phyloP scores from a whole-genome alignment of 92 coral and sea anemone species.

The Paramuricea clavata region DNA sequence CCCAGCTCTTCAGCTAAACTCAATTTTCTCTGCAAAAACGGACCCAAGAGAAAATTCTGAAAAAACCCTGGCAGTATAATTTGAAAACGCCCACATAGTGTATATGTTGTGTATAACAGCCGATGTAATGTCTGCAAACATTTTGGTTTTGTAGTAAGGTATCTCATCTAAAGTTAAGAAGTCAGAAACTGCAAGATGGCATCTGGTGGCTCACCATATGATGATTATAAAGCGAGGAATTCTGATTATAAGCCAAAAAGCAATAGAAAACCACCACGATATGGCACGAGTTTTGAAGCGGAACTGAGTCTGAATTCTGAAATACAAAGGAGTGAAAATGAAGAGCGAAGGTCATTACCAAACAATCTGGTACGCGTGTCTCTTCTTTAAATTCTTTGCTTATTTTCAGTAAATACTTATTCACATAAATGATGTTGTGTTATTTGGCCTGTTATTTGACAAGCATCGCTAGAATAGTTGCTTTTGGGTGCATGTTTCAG shows the following conservation, averaged over 20 bases:
- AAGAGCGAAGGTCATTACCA: conserved; percentile 81
- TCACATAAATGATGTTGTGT: too few relatives aligned
- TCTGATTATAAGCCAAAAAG: conserved; percentile 87
- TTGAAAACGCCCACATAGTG: too few relatives aligned
- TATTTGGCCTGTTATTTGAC: too few relatives aligned
- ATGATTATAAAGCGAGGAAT: conserved; percentile 66
- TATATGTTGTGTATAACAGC: not conserved
- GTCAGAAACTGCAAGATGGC: conserved; percentile 74
- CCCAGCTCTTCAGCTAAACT: too few relatives aligned
- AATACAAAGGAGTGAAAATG: conserved; percentile 79
- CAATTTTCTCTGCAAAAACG: too few relatives aligned
- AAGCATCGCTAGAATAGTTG: too few relatives aligned
- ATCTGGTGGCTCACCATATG: conserved; percentile 82
- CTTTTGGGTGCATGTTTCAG: too few relatives aligned
- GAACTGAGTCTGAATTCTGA: conserved; percentile 92
- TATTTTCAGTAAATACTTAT: not conserved
- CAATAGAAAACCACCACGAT: conserved; percentile 84
- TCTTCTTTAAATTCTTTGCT: not conserved
- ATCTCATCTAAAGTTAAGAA: not conserved
- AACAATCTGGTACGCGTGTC: conserved; percentile 83
- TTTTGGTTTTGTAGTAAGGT: not conserved
- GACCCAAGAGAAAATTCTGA: too few relatives aligned
- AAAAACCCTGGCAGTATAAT: too few relatives aligned
- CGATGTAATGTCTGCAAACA: not conserved
- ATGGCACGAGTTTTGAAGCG: conserved; percentile 85